Percentiles rank a stretch among this genome's conserved stretches.
Conservation (phyloP, 2,888 invertebrate species). For the Horisme vitalbata region DNA sequence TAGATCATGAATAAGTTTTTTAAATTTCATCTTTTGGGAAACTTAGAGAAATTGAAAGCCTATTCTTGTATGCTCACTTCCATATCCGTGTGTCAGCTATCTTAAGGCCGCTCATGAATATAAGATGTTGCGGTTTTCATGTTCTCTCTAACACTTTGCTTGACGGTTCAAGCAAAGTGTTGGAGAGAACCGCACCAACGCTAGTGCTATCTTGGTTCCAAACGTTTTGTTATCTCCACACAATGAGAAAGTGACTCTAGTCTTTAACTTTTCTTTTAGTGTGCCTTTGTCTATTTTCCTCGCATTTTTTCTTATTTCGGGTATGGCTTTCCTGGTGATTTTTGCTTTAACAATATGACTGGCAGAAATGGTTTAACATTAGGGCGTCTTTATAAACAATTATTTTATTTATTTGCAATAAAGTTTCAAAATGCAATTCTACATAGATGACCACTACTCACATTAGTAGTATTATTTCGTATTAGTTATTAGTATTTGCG, state of each 20-base stretch:
- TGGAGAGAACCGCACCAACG: constrained; percentile 43
- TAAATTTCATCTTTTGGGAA: too few relatives aligned
- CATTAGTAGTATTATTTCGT: too few relatives aligned
- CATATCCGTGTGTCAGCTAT: constrained; percentile 35
- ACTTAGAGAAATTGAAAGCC: background rate
- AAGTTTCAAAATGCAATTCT: too few relatives aligned
- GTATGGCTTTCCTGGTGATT: background rate
- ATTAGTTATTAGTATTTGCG: too few relatives aligned
- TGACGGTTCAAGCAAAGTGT: too few relatives aligned
- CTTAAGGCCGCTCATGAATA: constrained; percentile 62
- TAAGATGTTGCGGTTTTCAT: constrained; percentile 62
- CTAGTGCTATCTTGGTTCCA: constrained; percentile 53
- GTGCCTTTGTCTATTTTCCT: background rate
- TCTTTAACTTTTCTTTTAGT: constrained; percentile 5
- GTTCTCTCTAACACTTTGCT: constrained; percentile 55
- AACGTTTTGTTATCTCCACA: constrained; percentile 26
- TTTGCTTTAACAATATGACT: too few relatives aligned
- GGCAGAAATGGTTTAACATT: too few relatives aligned
- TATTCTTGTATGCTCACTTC: constrained; percentile 12
- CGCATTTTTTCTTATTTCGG: background rate
- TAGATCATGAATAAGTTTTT: too few relatives aligned
- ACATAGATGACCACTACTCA: too few relatives aligned
- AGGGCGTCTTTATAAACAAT: too few relatives aligned
- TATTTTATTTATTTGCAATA: too few relatives aligned
- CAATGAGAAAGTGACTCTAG: constrained; percentile 21